Conservation (phyloP, 1,140 invertebrate species). For the Belonocnema kinseyi region DNA sequence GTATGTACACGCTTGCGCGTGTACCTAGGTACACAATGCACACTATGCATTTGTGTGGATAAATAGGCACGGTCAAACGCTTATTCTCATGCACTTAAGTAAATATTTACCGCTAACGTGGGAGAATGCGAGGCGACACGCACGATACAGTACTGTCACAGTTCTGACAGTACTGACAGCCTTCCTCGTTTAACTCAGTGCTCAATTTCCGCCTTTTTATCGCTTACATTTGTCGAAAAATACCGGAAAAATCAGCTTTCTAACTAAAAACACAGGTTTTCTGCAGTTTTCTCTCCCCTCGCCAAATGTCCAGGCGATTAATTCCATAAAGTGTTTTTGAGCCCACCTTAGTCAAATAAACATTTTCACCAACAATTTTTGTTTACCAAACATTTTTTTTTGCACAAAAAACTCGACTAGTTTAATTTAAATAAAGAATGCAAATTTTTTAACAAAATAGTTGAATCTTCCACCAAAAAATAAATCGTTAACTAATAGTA, state of each 20-base stretch:
- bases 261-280: background rate
- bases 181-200: conserved; percentile 26
- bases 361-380: too few relatives aligned
- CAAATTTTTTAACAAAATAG: too few relatives aligned
- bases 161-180: background rate
- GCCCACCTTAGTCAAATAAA: too few relatives aligned
- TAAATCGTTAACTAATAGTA: too few relatives aligned
- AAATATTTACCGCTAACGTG: conserved; percentile 26
- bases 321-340: too few relatives aligned
- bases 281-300: too few relatives aligned
- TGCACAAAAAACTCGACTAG: too few relatives aligned
- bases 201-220: conserved; percentile 17
- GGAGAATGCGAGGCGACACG: conserved; percentile 24
- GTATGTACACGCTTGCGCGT: conserved; percentile 15
- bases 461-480: too few relatives aligned
- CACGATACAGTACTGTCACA: conserved; percentile 28
- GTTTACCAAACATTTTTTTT: too few relatives aligned
- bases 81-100: conserved; percentile 27
- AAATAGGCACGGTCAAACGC: conserved; percentile 24
- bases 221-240: background rate
- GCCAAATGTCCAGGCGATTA: too few relatives aligned
- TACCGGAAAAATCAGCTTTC: conserved; percentile 5
- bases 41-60: background rate
- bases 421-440: too few relatives aligned
- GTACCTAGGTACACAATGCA: conserved; percentile 12